A percentile compares a stretch with the other conserved stretches of the same genome.
phyloP scores from a whole-genome alignment of 2,113 vertebrate genomes.

The Rhabdomys dilectus region DNA sequence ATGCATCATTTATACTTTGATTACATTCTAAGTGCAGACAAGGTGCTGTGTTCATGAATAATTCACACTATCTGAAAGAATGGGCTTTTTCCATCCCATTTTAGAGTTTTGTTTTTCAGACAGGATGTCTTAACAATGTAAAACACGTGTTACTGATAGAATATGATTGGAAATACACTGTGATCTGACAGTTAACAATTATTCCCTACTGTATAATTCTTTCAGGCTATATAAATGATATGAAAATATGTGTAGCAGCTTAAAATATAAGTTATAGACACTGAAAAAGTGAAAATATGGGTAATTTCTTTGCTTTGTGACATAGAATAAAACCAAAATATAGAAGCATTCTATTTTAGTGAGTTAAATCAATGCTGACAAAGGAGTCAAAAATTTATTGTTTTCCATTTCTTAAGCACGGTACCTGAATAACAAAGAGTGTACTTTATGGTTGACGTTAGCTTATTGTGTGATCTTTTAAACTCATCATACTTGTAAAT shows the following conservation, averaged over 20 bases:
- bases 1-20: slow-evolving; percentile 90
- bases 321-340: slow-evolving; percentile 63
- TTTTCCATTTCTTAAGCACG: neutral
- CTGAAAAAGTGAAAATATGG: slow-evolving; percentile 51
- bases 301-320: slow-evolving; percentile 42
- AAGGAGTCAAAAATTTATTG: neutral
- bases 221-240: slow-evolving; percentile 60
- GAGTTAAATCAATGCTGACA: slow-evolving; percentile 55
- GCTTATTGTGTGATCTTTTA: slow-evolving; percentile 61
- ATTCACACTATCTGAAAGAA: slow-evolving; percentile 86
- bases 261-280: slow-evolving; percentile 51
- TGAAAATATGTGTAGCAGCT: slow-evolving; percentile 72
- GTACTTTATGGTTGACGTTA: slow-evolving; percentile 32
- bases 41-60: slow-evolving; percentile 88
- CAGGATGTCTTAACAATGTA: slow-evolving; percentile 86
- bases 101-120: slow-evolving; percentile 83
- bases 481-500: slow-evolving; percentile 63
- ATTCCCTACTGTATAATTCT: slow-evolving; percentile 80
- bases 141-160: slow-evolving; percentile 86
- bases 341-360: slow-evolving; percentile 44
- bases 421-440: slow-evolving; percentile 50
- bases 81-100: slow-evolving; percentile 83
- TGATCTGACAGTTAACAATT: slow-evolving; percentile 87
- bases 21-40: slow-evolving; percentile 86
- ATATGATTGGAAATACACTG: slow-evolving; percentile 87